phyloP scores from a whole-genome alignment of 2,888 invertebrate species.

The Lasiommata megera region DNA sequence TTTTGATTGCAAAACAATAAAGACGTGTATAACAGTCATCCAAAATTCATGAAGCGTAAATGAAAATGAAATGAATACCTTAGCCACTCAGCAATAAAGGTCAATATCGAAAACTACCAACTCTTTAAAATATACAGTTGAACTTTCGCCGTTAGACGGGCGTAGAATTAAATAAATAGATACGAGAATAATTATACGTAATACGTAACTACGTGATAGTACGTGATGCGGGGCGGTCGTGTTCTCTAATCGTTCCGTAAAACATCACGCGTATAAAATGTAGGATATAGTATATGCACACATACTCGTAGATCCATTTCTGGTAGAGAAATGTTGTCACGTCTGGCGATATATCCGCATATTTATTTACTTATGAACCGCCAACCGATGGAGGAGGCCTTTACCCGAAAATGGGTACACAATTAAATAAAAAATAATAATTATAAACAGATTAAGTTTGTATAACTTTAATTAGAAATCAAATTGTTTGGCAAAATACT shows the following conservation, averaged over 20 bases:
- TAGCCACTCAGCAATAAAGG: slow-evolving; percentile 1
- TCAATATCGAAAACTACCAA: neutral
- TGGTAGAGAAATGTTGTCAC: too few relatives aligned
- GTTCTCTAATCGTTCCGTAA: neutral
- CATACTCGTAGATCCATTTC: too few relatives aligned
- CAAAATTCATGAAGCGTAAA: neutral
- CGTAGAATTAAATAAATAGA: slow-evolving; percentile 21
- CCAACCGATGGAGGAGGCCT: too few relatives aligned
- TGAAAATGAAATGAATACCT: neutral
- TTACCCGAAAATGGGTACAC: too few relatives aligned
- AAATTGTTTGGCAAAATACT: too few relatives aligned
- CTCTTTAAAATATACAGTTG: slow-evolving; percentile 3
- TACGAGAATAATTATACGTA: slow-evolving; percentile 10
- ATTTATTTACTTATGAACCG: too few relatives aligned
- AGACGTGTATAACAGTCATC: neutral
- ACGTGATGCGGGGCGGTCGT: slow-evolving; percentile 19
- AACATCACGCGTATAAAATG: neutral
- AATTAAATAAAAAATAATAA: too few relatives aligned
- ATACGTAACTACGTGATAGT: slow-evolving; percentile 24
- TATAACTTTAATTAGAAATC: too few relatives aligned
- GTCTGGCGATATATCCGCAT: too few relatives aligned
- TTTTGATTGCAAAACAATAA: neutral
- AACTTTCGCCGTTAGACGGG: slow-evolving; percentile 26
- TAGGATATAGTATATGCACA: too few relatives aligned
- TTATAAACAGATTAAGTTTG: too few relatives aligned